phyloP scores from a whole-genome alignment of 2,113 vertebrate genomes.

The Seriola rivoliana region DNA sequence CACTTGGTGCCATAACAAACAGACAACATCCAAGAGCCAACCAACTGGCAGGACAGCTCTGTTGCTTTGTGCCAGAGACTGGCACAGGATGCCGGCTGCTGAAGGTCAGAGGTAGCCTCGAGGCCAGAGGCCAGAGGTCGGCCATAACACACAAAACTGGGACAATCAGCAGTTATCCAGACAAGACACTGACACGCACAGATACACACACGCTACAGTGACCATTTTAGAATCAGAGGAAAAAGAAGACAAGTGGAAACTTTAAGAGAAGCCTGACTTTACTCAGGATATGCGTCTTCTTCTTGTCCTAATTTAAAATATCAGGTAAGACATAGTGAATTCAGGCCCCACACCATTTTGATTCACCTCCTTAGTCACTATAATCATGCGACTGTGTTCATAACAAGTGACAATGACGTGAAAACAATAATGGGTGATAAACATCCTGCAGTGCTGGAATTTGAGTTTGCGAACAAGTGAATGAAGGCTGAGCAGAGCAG shows the following conservation, averaged over 20 bases:
- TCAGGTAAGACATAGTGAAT: neutral
- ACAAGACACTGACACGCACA: slow-evolving; percentile 25
- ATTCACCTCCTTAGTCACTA: neutral
- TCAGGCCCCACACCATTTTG: neutral
- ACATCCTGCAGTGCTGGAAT: neutral
- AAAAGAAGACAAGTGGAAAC: neutral
- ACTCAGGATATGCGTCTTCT: no score
- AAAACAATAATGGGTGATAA: neutral
- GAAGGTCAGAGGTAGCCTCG: slow-evolving; percentile 49
- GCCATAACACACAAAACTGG: slow-evolving; percentile 52
- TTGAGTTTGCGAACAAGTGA: neutral
- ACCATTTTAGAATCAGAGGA: neutral
- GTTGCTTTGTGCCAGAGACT: neutral
- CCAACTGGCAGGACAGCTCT: slow-evolving; percentile 2
- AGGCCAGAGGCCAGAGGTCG: slow-evolving; percentile 49
- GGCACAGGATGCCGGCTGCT: neutral
- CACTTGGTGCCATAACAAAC: slow-evolving; percentile 11
- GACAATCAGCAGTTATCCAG: slow-evolving; percentile 60
- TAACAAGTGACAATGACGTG: neutral
- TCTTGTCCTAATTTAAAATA: no score
- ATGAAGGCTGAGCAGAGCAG: neutral
- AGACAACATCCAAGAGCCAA: slow-evolving; percentile 4
- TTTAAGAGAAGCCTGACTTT: neutral
- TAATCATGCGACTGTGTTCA: neutral
- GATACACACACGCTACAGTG: neutral